These are phyloP conservation scores for Teleogryllus occipitalis DNA, from an alignment of 1,140 invertebrate species.

Conservation along the genomic window DNA sequence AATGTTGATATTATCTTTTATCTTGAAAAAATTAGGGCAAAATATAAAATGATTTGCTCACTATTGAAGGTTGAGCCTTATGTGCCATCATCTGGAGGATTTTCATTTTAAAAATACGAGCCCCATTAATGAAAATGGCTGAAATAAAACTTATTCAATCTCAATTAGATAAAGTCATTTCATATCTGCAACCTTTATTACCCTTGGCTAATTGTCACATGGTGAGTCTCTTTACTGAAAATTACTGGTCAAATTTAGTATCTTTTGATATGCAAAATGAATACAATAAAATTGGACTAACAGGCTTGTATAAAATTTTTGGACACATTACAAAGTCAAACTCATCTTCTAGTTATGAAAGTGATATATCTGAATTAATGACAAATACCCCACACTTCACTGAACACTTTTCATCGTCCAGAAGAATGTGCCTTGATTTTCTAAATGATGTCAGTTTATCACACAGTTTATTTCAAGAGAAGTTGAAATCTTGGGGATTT, in stretches of 20 bases:
- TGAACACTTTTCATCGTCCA: constrained; percentile 27
- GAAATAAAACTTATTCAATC: constrained; percentile 23
- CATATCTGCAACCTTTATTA: constrained; percentile 48
- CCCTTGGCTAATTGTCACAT: constrained; percentile 66
- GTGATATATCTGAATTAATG: too few species aligned
- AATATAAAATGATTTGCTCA: constrained; percentile 58
- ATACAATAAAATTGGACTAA: constrained; percentile 39
- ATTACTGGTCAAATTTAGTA: constrained; percentile 53
- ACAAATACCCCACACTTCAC: constrained; percentile 15
- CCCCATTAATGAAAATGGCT: constrained; percentile 12
- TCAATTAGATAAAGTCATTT: constrained; percentile 45
- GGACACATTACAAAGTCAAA: background rate
- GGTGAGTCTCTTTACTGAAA: constrained; percentile 68
- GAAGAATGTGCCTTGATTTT: constrained; percentile 28
- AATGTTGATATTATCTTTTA: constrained; percentile 51
- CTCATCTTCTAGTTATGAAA: too few species aligned
- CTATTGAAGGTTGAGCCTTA: constrained; percentile 48
- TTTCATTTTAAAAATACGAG: constrained; percentile 25
- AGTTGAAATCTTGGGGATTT: constrained; percentile 9
- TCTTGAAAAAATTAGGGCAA: constrained; percentile 51
- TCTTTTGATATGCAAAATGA: constrained; percentile 45
- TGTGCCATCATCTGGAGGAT: constrained; percentile 26
- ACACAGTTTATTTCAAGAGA: constrained; percentile 19
- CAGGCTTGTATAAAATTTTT: constrained; percentile 33
- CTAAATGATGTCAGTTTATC: constrained; percentile 23